Evolutionary conservation across 2,113 vertebrate genomes (phyloP).

Genomic region (Danionella cerebrum): DNA sequence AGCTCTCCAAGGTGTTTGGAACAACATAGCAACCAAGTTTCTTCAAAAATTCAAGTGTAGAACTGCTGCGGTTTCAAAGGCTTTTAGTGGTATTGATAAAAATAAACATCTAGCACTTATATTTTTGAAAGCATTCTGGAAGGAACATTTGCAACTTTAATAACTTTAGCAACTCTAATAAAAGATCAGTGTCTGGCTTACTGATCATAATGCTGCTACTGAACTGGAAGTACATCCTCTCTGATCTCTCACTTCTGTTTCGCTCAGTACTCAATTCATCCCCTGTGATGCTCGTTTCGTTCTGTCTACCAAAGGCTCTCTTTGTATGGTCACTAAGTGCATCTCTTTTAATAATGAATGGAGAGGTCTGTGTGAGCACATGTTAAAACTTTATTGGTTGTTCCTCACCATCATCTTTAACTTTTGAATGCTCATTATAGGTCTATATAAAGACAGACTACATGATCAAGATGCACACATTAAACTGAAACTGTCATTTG

Average conservation of each 20-base stretch:
- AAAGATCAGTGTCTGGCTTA: slow-evolving; percentile 19
- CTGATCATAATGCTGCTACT: slow-evolving; percentile 29
- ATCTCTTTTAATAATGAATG: background rate
- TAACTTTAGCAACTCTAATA: no score
- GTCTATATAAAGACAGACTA: background rate
- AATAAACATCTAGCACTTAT: no score
- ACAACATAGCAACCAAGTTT: no score
- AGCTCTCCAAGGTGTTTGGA: no score
- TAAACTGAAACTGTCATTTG: no score
- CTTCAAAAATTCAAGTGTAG: no score
- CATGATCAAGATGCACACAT: background rate
- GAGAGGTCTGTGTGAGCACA: background rate
- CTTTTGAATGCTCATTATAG: no score
- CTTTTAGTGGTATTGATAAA: no score
- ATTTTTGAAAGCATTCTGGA: no score
- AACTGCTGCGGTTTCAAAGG: no score
- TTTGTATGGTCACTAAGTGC: background rate
- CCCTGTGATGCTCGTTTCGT: slow-evolving; percentile 22
- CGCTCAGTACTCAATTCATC: background rate
- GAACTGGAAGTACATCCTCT: slow-evolving; percentile 28
- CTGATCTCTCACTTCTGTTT: background rate
- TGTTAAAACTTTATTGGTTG: background rate
- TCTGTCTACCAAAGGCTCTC: background rate
- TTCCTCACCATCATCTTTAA: background rate
- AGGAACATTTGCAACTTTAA: no score